Conservation (phyloP, 2,888 invertebrate genomes). For the Caenorhabditis sp. region DNA sequence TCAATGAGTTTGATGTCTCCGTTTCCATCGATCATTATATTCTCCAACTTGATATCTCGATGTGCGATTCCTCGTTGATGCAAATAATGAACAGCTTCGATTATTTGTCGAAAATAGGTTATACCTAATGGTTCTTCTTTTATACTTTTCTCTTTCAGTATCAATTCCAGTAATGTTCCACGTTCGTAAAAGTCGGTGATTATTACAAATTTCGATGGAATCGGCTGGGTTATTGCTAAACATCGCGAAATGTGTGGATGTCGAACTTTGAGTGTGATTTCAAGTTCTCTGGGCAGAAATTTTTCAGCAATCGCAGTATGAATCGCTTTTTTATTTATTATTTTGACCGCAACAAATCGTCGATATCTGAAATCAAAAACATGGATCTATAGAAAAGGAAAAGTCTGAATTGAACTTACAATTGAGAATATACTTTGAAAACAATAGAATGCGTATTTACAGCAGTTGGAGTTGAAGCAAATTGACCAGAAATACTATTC, state of each 20-base stretch:
- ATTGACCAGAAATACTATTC: constrained; percentile 22
- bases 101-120: constrained; percentile 59
- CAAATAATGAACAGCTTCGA: constrained; percentile 60
- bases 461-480: constrained; percentile 40
- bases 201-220: constrained; percentile 49
- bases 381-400: too few relatives aligned
- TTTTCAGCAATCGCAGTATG: constrained; percentile 51
- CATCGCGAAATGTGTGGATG: constrained; percentile 54
- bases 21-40: constrained; percentile 58
- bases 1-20: constrained; percentile 61
- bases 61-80: constrained; percentile 49
- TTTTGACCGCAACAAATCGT: constrained; percentile 56
- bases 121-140: constrained; percentile 46
- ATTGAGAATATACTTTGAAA: constrained; percentile 41
- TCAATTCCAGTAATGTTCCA: constrained; percentile 54
- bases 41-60: constrained; percentile 51
- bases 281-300: constrained; percentile 59
- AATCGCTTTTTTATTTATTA: constrained; percentile 56
- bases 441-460: constrained; percentile 53
- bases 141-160: constrained; percentile 37
- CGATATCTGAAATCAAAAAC: constrained; percentile 22
- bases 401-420: constrained; percentile 10
- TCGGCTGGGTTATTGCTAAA: constrained; percentile 41
- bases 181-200: constrained; percentile 56
- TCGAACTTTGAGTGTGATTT: constrained; percentile 48